Evolutionary conservation across 2,888 invertebrate species (phyloP).

Genomic region (Drosophila affinis): DNA sequence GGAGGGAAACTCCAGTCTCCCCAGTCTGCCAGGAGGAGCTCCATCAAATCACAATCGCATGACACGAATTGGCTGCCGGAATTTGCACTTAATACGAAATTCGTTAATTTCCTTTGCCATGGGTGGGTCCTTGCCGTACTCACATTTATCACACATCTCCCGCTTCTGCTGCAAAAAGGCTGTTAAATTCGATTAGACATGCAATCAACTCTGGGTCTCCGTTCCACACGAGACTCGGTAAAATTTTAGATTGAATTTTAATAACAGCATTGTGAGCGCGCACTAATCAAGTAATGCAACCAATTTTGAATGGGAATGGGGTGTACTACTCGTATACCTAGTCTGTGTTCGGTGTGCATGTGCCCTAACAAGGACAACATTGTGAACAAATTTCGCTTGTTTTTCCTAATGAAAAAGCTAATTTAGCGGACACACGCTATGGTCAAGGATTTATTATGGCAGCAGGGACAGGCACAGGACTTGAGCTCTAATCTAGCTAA

Average conservation of each 20-base stretch:
- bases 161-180: conserved; percentile 45
- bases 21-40: conserved; percentile 20
- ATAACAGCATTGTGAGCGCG: conserved; percentile 64
- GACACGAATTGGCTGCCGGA: conserved; percentile 52
- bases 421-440: conserved; percentile 69
- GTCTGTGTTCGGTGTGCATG: neutral
- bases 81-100: conserved; percentile 70
- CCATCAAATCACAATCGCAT: conserved; percentile 54
- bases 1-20: neutral
- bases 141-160: conserved; percentile 60
- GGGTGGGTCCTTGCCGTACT: conserved; percentile 10
- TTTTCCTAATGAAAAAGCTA: conserved; percentile 74
- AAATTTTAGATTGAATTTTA: conserved; percentile 73
- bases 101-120: conserved; percentile 47
- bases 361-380: conserved; percentile 60
- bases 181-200: conserved; percentile 78
- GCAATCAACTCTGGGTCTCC: conserved; percentile 43
- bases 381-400: conserved; percentile 68
- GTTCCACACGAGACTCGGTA: conserved; percentile 23
- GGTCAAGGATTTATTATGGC: conserved; percentile 12
- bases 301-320: conserved; percentile 55
- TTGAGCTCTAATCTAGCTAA: no score
- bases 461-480: neutral
- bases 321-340: neutral
- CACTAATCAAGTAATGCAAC: conserved; percentile 76